Percentiles rank a stretch among this genome's conserved stretches.
Evolutionary conservation across 2,797 vertebrate species (phyloP).

Genomic region (Centropyge bicolor): DNA sequence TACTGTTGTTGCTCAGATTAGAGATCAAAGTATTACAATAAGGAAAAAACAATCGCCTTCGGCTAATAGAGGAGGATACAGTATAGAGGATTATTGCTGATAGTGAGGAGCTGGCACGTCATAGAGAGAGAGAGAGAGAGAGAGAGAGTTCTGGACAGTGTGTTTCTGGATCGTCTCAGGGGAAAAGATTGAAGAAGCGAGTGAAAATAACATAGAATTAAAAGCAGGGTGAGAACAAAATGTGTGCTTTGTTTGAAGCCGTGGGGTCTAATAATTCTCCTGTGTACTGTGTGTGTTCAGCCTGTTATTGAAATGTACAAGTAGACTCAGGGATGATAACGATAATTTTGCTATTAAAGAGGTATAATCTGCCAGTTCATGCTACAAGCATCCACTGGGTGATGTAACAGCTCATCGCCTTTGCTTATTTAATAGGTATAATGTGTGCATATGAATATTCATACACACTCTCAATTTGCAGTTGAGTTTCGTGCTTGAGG

Average conservation of each 20-base stretch:
- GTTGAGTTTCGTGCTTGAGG: background rate
- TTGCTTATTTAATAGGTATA: background rate
- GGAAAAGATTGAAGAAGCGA: constrained; percentile 10
- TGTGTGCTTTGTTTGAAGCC: constrained; percentile 13
- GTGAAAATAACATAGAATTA: constrained; percentile 17
- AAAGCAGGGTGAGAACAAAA: constrained; percentile 6
- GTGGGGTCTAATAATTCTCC: background rate
- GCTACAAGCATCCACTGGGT: background rate
- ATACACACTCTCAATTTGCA: background rate
- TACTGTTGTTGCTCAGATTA: background rate
- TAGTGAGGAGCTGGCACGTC: constrained; percentile 7
- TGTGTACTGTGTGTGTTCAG: background rate
- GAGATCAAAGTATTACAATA: background rate
- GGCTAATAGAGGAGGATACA: constrained; percentile 17
- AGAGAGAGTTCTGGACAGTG: constrained; percentile 22
- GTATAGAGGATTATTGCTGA: constrained; percentile 40
- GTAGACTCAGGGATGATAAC: background rate
- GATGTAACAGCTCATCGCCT: background rate
- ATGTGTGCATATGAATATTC: background rate
- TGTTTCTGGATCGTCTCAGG: constrained; percentile 33
- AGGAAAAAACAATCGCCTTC: background rate
- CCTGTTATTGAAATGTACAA: background rate
- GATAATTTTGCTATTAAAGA: background rate
- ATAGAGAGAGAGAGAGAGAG: background rate
- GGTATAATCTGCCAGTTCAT: background rate